Percentiles rank a stretch among this genome's conserved stretches.
These are phyloP conservation scores for Drosophila nannoptera DNA, from an alignment of 1,140 invertebrate species.

Conservation along the genomic window DNA sequence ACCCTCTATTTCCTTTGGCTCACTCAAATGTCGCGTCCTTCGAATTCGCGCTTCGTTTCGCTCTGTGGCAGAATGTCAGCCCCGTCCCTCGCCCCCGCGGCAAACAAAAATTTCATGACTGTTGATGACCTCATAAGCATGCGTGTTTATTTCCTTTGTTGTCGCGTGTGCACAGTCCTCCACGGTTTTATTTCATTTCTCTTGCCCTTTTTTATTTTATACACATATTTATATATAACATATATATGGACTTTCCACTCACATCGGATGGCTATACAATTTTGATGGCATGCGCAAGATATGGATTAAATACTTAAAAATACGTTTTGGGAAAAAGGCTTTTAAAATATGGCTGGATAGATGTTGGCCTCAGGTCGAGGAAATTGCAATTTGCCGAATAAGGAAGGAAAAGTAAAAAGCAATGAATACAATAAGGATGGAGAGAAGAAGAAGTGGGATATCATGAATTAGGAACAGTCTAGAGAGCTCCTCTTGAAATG, in stretches of 20 bases:
- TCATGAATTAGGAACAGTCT: no score
- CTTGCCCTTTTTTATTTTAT: background rate
- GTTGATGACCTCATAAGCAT: constrained; percentile 74
- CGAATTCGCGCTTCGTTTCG: constrained; percentile 8
- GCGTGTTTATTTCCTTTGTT: constrained; percentile 69
- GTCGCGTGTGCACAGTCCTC: constrained; percentile 25
- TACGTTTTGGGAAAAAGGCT: background rate
- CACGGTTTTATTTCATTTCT: background rate
- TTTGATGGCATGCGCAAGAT: constrained; percentile 4
- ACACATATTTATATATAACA: no score
- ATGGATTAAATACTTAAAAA: background rate
- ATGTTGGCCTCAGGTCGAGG: no score
- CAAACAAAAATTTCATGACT: constrained; percentile 65
- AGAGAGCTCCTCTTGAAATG: no score
- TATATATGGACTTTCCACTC: no score
- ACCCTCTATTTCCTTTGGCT: constrained; percentile 19
- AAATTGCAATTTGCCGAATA: no score
- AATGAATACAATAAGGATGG: no score
- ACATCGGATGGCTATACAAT: constrained; percentile 9
- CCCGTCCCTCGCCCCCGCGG: constrained; percentile 21
- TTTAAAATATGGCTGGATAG: no score
- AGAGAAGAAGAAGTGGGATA: no score
- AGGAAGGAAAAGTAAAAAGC: no score
- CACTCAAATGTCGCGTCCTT: constrained; percentile 23
- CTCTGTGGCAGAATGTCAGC: constrained; percentile 52